A percentile compares a stretch with the other conserved stretches of the same genome.
Conservation (phyloP, 2,113 vertebrate genomes). For the Myrmophylax atrothorax region DNA sequence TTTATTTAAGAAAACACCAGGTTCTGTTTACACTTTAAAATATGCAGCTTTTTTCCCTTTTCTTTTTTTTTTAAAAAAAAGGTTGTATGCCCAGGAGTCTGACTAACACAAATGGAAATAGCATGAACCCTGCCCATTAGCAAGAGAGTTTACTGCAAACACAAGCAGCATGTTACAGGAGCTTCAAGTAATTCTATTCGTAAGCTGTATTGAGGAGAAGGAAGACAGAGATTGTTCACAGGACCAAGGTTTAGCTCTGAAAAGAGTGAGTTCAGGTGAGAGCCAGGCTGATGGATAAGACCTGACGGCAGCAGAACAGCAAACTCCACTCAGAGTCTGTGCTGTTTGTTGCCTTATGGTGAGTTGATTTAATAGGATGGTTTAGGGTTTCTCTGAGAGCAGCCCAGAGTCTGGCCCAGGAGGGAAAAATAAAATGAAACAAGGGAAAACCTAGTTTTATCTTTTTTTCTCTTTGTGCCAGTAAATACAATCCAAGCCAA, state of each 20-base stretch:
- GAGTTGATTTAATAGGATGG: not conserved
- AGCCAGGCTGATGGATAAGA: not conserved
- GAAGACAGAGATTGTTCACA: not conserved
- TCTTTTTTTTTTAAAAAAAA: not conserved
- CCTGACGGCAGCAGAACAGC: not conserved
- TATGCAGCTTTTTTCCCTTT: not conserved
- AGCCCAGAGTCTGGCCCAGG: not conserved
- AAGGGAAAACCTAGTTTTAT: not conserved
- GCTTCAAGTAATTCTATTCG: not conserved
- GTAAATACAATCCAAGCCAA: not conserved
- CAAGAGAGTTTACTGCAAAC: not conserved
- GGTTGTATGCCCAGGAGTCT: not conserved
- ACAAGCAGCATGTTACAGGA: not conserved
- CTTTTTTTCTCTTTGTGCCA: not conserved
- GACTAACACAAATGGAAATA: conserved; percentile 28
- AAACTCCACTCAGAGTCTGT: not conserved
- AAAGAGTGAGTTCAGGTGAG: not conserved
- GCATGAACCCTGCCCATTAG: not conserved
- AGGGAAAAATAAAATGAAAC: not conserved
- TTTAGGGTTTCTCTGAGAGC: not conserved
- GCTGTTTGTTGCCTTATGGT: not conserved
- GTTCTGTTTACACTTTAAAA: conserved; percentile 56
- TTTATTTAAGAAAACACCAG: conserved; percentile 68
- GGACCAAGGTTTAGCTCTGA: not conserved
- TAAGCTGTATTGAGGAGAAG: not conserved